Base-by-base conservation (phyloP, 2,888 invertebrate species). In the Acrobasis consociella region DNA sequence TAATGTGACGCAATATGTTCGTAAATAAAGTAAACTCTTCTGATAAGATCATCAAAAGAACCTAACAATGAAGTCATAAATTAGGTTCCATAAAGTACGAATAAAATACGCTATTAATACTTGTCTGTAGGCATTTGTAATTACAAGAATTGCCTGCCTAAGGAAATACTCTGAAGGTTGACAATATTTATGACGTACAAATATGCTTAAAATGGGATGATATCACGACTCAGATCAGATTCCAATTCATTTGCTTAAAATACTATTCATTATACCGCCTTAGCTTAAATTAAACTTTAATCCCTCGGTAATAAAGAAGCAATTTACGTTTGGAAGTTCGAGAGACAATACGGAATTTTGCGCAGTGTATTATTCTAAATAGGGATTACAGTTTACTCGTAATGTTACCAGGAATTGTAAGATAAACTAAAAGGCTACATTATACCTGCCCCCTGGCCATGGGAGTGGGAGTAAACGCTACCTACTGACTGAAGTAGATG, bases 201-300 rank as follows among this genome's bases (percentile, higher is more conserved):
- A 66, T 49, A 31, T 53, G 38, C 52, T 42, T 16, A 60, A 63
- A 66, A 66, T 62, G 59, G 63, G 63, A 60, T 65, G 63, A 65
- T 63, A 64, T 64, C 64, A 62, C 15, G 13, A 13, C 49, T 17
- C 9, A 22, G 58, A 58, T 58, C 58, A 15, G 37, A 50, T 62
- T 59, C 39, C 61, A 42, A 58, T 62, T 53, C 60, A 63, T 64
- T 63, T 56, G 22, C 63, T 60, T 62, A 39, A 58, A 56, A 50
- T 11, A 50, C 59, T 60, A 64, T 15, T 9, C 1, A 15, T n/a
- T n/a, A n/a, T 11, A n/a, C n/a, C 5, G 2, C 5, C 13, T 31
- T 10, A 52, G 52, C n/a, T 5, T 11, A 52, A 31, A 31, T 52
- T 52, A 11, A 52, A 17, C 31, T 31, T 31, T 52, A 52, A 31